Evolutionary conservation across 1,140 invertebrate genomes (phyloP), one percentile per base, ranked within the genome.

Genomic region (Metopolophium dirhodum): DNA sequence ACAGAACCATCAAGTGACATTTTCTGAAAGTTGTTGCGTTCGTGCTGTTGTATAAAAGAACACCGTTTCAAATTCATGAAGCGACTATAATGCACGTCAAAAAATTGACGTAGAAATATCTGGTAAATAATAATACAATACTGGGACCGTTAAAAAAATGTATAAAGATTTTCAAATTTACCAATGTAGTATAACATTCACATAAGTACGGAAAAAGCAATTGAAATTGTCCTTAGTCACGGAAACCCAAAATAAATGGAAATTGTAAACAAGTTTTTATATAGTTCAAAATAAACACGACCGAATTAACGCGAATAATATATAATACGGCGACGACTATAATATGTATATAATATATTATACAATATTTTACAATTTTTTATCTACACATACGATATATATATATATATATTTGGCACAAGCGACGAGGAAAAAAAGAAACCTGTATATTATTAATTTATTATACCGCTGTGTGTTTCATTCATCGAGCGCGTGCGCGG

Each of bases 381-480:
- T 77, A 77, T n/a, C 1, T 20, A n/a, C n/a, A 77, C 61, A 77
- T 85, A 85, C 83, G 22, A 85, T 41, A 26, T 82, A 77, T 85
- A 37, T 49, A 85, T 41, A 26, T 82, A 77, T 85, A 37, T 49
- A 87, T 51, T 87, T 49, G 86, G 86, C 86, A 51, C 86, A 22
- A 18, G 47, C 47, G 86, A 49, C 26, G 41, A 47, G 1, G 30
- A 87, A 47, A 87, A 87, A 47, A 87, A n/a, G 18, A 87, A 87
- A 87, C 86, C 86, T 20, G 86, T 87, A 49, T 87, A 30, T 49
- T n/a, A 87, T 49, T 49, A 35, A 87, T 87, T 49, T 87, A 87
- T 87, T n/a, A 47, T n/a, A 77, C 61, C 61, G 14, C 26, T 7
- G 45, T 87, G 47, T 49, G 86, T 89, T 89, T 49, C n/a, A 89